Percentiles rank a stretch among this genome's conserved stretches.
These are phyloP conservation scores for Lucinisca nassula DNA, from an alignment of 2,888 invertebrate genomes.

Conservation along the genomic window DNA sequence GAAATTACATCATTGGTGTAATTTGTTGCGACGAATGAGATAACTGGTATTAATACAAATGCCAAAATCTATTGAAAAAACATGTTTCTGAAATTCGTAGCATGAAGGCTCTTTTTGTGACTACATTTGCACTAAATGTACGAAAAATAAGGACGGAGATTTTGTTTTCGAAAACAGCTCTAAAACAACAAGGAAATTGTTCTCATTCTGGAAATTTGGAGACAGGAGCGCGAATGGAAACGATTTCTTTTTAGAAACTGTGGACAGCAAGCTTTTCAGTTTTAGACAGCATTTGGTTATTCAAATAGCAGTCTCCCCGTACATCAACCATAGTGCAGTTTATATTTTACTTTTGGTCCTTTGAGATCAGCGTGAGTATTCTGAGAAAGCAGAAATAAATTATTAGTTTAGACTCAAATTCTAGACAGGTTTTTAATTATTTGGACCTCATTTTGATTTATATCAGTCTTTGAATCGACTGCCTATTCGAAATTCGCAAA, in stretches of 20 bases:
- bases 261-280: neutral
- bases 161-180: neutral
- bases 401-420: too few relatives aligned
- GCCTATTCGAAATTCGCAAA: too few relatives aligned
- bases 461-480: too few relatives aligned
- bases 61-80: neutral
- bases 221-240: neutral
- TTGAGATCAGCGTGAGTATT: too few relatives aligned
- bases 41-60: neutral
- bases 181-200: neutral
- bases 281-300: neutral
- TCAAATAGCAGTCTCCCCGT: neutral
- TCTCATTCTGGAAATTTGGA: neutral
- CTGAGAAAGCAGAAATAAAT: too few relatives aligned
- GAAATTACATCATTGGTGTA: neutral
- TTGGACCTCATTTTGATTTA: too few relatives aligned
- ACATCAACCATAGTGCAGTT: too few relatives aligned
- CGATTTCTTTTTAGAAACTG: neutral
- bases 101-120: neutral
- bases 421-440: too few relatives aligned
- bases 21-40: neutral
- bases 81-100: neutral
- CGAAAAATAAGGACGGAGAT: neutral
- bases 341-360: too few relatives aligned
- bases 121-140: neutral